A percentile compares a stretch with the other conserved stretches of the same genome.
These are phyloP conservation scores for Sminthopsis crassicaudata DNA, from an alignment of 2,113 vertebrate species.

Conservation along the genomic window DNA sequence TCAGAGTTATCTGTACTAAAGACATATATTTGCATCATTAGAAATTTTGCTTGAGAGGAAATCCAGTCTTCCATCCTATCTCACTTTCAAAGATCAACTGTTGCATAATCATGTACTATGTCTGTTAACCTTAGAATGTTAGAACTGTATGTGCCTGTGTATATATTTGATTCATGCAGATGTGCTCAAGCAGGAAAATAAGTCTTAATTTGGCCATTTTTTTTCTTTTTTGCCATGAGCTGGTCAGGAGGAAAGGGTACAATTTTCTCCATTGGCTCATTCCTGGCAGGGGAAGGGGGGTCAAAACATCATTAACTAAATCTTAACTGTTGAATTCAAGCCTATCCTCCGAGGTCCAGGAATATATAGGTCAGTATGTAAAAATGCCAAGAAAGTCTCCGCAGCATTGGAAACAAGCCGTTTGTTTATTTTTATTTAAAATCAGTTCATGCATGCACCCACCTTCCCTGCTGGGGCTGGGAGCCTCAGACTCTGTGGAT, in stretches of 20 bases:
- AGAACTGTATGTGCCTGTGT: neutral
- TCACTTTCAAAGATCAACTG: neutral
- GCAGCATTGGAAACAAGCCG: slow-evolving; percentile 69
- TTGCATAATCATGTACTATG: neutral
- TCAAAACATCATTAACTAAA: neutral
- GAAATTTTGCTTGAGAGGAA: neutral
- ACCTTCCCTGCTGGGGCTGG: slow-evolving; percentile 59
- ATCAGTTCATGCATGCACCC: slow-evolving; percentile 55
- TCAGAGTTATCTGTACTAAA: neutral
- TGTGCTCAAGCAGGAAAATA: neutral
- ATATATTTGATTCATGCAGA: neutral
- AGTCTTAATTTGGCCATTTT: neutral
- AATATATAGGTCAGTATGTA: slow-evolving; percentile 11
- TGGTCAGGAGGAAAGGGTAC: neutral
- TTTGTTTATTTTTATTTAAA: slow-evolving; percentile 71
- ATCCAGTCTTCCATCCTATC: neutral
- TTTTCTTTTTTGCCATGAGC: neutral
- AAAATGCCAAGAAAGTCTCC: slow-evolving; percentile 70
- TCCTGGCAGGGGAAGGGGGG: neutral
- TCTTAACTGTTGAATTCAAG: slow-evolving; percentile 20
- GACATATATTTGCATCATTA: neutral
- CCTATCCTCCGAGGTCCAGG: slow-evolving; percentile 42
- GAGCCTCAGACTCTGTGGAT: slow-evolving; percentile 69
- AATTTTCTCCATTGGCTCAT: slow-evolving; percentile 51
- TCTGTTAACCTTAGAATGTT: neutral